Evolutionary conservation across 2,113 vertebrate species (phyloP).

Genomic region (Entosphenus tridentatus): DNA sequence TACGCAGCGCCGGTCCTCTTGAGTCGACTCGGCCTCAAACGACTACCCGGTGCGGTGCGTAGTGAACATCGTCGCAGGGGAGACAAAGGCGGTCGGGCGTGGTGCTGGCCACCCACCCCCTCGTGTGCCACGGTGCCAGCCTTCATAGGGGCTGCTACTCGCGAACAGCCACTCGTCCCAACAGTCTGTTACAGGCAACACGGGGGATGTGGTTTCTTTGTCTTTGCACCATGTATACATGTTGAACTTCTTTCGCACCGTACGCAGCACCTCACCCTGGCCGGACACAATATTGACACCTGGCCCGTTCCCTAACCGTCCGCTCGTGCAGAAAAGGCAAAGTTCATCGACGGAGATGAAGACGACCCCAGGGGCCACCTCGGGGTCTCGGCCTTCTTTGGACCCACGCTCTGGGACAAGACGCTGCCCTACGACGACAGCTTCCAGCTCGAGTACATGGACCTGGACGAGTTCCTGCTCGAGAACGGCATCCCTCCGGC

Average conservation of each 20-base stretch:
- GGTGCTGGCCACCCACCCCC: too few species aligned
- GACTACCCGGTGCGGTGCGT: too few species aligned
- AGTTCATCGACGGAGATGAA: slow-evolving; percentile 80
- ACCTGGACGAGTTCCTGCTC: slow-evolving; percentile 92
- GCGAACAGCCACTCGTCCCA: not conserved
- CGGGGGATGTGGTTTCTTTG: not conserved
- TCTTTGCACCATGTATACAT: not conserved
- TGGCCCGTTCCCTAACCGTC: not conserved
- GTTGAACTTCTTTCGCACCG: not conserved
- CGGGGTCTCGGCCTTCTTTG: slow-evolving; percentile 84
- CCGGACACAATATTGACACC: not conserved
- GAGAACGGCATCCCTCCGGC: slow-evolving; percentile 91
- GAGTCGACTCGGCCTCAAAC: too few species aligned
- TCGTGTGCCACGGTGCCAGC: too few species aligned
- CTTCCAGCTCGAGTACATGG: slow-evolving; percentile 99
- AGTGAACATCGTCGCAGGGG: too few species aligned
- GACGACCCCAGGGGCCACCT: slow-evolving; percentile 34
- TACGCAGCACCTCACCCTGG: not conserved
- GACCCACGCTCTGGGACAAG: slow-evolving; percentile 96
- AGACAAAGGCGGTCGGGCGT: too few species aligned
- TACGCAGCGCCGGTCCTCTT: too few species aligned
- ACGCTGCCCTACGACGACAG: slow-evolving; percentile 82
- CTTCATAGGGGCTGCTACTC: too few species aligned
- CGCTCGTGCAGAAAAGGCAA: slow-evolving; percentile 39
- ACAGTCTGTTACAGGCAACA: not conserved